Evolutionary conservation across 2,113 vertebrate species (phyloP).

Genomic region (Perca schrenkii): DNA sequence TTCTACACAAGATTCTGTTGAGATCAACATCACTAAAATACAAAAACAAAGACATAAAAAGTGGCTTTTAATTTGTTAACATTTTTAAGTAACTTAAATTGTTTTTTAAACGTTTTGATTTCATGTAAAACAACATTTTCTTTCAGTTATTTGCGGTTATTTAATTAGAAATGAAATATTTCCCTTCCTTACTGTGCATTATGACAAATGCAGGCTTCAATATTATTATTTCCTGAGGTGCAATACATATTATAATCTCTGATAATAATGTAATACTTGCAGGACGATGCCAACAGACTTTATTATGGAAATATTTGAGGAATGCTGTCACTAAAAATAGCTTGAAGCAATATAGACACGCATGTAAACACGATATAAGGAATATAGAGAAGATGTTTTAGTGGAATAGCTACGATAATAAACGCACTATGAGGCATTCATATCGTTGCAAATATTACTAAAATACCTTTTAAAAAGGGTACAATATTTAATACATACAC

Average conservation of each 20-base stretch:
- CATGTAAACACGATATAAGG: background rate
- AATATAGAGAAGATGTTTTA: background rate
- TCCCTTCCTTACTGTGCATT: background rate
- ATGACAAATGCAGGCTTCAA: background rate
- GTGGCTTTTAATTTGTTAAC: background rate
- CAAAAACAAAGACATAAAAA: background rate
- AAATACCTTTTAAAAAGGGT: background rate
- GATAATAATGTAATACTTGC: too few relatives aligned
- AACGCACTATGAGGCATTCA: too few relatives aligned
- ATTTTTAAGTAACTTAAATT: background rate
- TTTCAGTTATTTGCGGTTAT: background rate
- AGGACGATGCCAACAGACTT: background rate
- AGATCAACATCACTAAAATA: fast-evolving
- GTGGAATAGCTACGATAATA: background rate
- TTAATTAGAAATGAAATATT: background rate
- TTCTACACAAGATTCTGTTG: background rate
- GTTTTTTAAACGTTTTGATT: background rate
- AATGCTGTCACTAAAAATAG: slow-evolving; percentile 5
- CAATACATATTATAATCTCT: background rate
- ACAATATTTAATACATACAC: background rate
- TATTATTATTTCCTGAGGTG: too few relatives aligned
- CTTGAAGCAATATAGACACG: background rate
- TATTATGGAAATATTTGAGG: background rate
- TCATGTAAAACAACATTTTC: background rate
- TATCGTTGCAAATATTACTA: background rate